Conservation (phyloP, 2,797 vertebrate genomes). For the Chromis chromis region DNA sequence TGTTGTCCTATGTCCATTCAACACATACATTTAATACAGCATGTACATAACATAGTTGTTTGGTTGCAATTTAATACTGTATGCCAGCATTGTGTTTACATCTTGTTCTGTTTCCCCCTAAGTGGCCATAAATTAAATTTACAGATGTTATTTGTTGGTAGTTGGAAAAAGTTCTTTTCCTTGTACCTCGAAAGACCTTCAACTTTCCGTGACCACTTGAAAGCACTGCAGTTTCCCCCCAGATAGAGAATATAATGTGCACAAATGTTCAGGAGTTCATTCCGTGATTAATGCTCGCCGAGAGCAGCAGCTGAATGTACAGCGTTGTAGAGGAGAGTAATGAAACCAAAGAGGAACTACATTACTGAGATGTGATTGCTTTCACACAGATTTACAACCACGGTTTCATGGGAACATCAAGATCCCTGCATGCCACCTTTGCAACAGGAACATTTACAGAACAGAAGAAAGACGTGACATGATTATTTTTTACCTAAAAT, state of each 20-base stretch:
- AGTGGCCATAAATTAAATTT: background rate
- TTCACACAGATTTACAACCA: background rate
- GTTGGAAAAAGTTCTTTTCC: background rate
- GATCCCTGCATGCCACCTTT: no score
- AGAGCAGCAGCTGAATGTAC: slow-evolving; percentile 7
- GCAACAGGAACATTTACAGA: background rate
- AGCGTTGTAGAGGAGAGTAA: background rate
- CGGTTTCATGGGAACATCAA: background rate
- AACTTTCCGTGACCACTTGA: background rate
- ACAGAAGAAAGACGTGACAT: background rate
- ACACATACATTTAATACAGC: no score
- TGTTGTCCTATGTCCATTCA: background rate
- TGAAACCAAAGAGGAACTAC: background rate
- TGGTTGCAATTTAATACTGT: background rate
- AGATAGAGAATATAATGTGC: background rate
- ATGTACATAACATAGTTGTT: no score
- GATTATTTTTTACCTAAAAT: background rate
- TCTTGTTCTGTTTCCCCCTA: background rate
- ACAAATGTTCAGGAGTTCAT: background rate
- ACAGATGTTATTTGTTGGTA: background rate
- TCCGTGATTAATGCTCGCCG: background rate
- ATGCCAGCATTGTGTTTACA: background rate
- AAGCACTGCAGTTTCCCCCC: background rate
- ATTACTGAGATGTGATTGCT: slow-evolving; percentile 1
- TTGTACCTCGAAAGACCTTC: background rate